phyloP scores from a whole-genome alignment of 2,113 vertebrate genomes.

The Progne subis region DNA sequence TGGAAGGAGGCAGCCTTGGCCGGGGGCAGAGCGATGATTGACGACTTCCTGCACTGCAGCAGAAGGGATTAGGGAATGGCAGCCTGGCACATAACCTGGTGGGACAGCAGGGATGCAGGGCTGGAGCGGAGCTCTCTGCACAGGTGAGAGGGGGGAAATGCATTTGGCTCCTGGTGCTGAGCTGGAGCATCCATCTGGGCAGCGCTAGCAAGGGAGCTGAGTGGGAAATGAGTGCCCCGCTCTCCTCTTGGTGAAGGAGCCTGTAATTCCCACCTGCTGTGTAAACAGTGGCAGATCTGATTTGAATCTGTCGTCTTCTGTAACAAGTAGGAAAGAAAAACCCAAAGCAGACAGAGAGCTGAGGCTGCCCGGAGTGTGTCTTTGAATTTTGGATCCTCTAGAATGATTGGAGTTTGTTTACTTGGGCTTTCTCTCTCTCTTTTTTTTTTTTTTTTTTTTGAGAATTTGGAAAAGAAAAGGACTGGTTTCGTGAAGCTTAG shows the following conservation, averaged over 20 bases:
- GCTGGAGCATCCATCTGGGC: background rate
- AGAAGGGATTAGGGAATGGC: constrained; percentile 25
- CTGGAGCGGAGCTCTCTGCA: background rate
- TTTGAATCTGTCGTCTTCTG: background rate
- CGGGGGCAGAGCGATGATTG: constrained; percentile 19
- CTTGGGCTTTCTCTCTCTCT: background rate
- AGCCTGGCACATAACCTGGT: background rate
- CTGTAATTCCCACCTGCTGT: constrained; percentile 4
- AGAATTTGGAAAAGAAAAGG: background rate
- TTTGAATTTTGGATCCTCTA: background rate
- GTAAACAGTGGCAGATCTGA: background rate
- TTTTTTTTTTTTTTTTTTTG: background rate
- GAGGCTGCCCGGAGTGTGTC: background rate
- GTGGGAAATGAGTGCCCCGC: background rate
- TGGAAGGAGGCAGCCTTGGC: constrained; percentile 44
- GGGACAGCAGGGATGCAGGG: background rate
- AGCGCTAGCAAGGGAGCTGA: background rate
- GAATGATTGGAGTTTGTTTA: background rate
- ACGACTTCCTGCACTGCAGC: constrained; percentile 52
- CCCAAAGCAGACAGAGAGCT: background rate
- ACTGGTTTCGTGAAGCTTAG: background rate
- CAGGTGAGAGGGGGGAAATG: background rate
- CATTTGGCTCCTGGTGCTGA: background rate
- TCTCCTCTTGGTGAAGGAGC: background rate
- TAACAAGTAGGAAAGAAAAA: background rate